Evolutionary conservation across 2,113 vertebrate species (phyloP), one percentile per base, ranked within the genome.

Genomic region (Cheirogaleus medius): DNA sequence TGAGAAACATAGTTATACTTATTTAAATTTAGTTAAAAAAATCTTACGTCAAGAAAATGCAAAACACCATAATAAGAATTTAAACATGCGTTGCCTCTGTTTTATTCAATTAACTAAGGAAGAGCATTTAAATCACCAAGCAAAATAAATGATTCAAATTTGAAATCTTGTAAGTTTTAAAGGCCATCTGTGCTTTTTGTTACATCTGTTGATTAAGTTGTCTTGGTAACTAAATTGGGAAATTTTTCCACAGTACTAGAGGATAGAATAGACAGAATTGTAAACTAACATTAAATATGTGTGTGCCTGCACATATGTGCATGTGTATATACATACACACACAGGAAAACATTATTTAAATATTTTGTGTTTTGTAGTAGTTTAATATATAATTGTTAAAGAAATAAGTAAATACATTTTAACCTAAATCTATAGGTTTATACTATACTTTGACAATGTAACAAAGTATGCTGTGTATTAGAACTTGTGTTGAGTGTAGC

Each of bases 131-230:
- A 95, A 84, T 94, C 0, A 87, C 27, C n/a, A 80, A 87, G 39
- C 4, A 92, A 87, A 94, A 64, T 96, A 87, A 97, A 52, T 76
- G 9, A 77, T 71, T 25, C 49, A 85, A 87, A 87, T 78, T 86
- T 56, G 27, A 87, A 93, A 85, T 73, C 12, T 88, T 95, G 12
- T 34, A 76, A 76, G 11, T 2, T 92, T 83, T 58, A 96, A 91
- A 97, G 89, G 37, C 9, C 54, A 95, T 96, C 78, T 94, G 44
- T 95, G 78, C 4, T 58, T 87, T 95, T 47, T 63, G 44, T 76
- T 78, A 54, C 9, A 84, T 37, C 29, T 83, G 17, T 91, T 89
- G 44, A 87, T 82, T 91, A 82, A 85, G 37, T 91, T 91, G 34
- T 39, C 85, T 94, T 97, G 60, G 77, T 73, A 95, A 97, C 71